phyloP scores from a whole-genome alignment of 2,797 vertebrate genomes.

The Myripristis murdjan region DNA sequence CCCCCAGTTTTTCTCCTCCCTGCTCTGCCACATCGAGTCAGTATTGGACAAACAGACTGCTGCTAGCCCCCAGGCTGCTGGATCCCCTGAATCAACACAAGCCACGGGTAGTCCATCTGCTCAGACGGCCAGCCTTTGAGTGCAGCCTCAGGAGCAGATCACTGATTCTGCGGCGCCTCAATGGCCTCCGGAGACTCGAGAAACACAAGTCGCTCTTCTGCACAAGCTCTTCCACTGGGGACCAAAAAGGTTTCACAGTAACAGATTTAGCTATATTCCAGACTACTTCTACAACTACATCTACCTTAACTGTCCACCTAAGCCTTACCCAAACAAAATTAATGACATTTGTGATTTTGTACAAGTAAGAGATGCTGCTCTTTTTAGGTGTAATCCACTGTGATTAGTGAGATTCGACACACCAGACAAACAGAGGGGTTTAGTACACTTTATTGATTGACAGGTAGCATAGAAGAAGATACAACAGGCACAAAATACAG shows the following conservation, averaged over 20 bases:
- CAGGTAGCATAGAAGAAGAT: constrained; percentile 75
- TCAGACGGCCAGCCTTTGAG: constrained; percentile 3
- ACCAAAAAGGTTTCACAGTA: neutral
- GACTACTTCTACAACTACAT: neutral
- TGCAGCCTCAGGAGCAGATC: neutral
- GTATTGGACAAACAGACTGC: constrained; percentile 66
- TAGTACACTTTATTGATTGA: constrained; percentile 79
- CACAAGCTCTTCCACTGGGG: neutral
- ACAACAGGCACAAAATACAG: constrained; percentile 82
- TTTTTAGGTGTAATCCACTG: neutral
- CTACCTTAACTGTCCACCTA: too few relatives aligned
- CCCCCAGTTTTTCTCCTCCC: constrained; percentile 84
- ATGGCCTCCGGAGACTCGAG: constrained; percentile 9
- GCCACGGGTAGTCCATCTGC: constrained; percentile 23
- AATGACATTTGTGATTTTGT: too few relatives aligned
- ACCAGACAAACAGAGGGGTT: constrained; percentile 15
- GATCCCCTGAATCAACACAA: constrained; percentile 12
- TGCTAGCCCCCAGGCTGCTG: neutral
- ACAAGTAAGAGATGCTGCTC: constrained; percentile 4
- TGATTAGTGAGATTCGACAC: neutral
- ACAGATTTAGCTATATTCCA: neutral
- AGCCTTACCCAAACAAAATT: too few relatives aligned
- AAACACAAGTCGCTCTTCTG: neutral
- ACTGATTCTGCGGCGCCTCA: neutral
- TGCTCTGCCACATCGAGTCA: constrained; percentile 81